Evolutionary conservation across 2,113 vertebrate genomes (phyloP).

Genomic region (Petrocephalus zakoni): DNA sequence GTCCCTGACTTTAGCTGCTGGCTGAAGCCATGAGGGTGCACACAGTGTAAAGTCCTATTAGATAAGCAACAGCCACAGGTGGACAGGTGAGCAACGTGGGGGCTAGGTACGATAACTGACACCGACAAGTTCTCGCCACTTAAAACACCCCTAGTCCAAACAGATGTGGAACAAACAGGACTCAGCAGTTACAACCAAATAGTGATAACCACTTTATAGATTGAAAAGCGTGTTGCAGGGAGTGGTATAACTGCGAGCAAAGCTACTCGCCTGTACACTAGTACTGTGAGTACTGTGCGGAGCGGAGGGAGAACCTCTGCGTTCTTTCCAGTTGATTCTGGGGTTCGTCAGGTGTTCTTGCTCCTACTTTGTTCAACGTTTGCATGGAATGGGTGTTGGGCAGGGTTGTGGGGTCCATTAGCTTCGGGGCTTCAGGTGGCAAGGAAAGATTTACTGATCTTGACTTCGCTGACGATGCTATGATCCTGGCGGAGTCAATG

Average conservation of each 20-base stretch:
- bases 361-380: no score
- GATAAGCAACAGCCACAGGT: neutral
- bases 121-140: neutral
- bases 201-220: neutral
- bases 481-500: no score
- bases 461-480: no score
- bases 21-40: neutral
- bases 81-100: neutral
- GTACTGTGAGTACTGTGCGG: no score
- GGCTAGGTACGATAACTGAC: neutral
- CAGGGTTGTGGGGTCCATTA: no score
- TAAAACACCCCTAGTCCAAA: neutral
- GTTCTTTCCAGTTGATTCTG: no score
- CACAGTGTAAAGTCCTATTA: neutral
- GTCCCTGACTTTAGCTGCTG: neutral
- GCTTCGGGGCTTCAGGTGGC: no score
- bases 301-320: no score
- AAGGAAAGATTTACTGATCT: no score
- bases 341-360: no score
- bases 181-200: neutral
- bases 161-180: neutral
- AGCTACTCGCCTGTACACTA: no score
- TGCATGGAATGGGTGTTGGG: no score
- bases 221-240: neutral
- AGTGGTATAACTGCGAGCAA: neutral